Evolutionary conservation across 2,888 invertebrate genomes (phyloP).

Genomic region (Hirtodrosophila alboralis): DNA sequence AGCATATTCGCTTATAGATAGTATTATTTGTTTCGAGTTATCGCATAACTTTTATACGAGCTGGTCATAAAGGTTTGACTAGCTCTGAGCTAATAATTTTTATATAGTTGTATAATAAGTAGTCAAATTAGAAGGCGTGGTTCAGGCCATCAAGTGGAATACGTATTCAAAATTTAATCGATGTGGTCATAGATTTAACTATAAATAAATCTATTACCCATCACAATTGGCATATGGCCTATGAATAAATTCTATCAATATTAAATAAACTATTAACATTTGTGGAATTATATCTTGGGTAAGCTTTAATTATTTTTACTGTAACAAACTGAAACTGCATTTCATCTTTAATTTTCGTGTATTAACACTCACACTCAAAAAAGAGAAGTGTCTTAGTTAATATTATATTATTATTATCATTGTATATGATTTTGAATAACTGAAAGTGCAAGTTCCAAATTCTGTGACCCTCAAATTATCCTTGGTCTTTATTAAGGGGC

Average conservation of each 20-base stretch:
- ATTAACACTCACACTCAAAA: background rate
- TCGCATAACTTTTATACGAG: slow-evolving; percentile 24
- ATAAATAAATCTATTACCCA: slow-evolving; percentile 13
- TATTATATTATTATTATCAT: too few relatives aligned
- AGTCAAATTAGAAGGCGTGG: slow-evolving; percentile 43
- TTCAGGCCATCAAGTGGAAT: slow-evolving; percentile 36
- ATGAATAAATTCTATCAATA: too few relatives aligned
- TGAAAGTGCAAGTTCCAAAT: too few relatives aligned
- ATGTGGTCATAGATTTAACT: slow-evolving; percentile 11
- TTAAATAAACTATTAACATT: too few relatives aligned
- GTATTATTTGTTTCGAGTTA: slow-evolving; percentile 31
- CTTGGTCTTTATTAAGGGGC: background rate
- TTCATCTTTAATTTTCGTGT: slow-evolving; percentile 24
- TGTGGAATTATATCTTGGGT: too few relatives aligned
- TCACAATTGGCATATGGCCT: background rate
- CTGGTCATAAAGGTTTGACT: slow-evolving; percentile 39
- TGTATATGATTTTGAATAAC: too few relatives aligned
- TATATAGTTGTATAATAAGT: slow-evolving; percentile 21
- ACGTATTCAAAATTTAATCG: slow-evolving; percentile 25
- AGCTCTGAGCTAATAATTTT: slow-evolving; percentile 28
- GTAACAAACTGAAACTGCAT: slow-evolving; percentile 28
- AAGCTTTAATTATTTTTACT: too few relatives aligned
- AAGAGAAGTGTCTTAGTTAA: too few relatives aligned
- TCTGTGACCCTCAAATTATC: slow-evolving; percentile 1
- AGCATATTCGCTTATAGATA: slow-evolving; percentile 29